Evolutionary conservation across 1,140 invertebrate species (phyloP), one percentile per base, ranked within the genome.

Genomic region (Sitobion miscanthi): DNA sequence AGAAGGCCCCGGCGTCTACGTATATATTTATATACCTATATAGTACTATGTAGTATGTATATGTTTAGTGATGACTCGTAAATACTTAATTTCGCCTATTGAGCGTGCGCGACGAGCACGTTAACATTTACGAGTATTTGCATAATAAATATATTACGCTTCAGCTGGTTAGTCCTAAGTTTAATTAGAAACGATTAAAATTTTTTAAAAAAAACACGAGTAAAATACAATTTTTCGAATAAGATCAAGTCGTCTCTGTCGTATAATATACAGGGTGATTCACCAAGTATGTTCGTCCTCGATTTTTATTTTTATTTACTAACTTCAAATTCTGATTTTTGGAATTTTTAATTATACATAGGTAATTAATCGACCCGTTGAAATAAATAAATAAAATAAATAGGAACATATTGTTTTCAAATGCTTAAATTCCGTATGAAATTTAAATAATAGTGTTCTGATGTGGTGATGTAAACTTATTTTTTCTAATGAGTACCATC

Each of bases 81-180:
- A 89, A 89, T 89, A 89, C 88, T 90, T 90, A 90, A 90, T 90
- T 90, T 90, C 35, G 17, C 54, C 89, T 62, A 42, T 62, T 45
- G 83, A 25, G 83, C 38, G 23, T 85, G 23, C 83, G 23, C 23
- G 21, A 85, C 77, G 35, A 38, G 21, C 35, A 83, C 77, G 77
- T 83, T 83, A 83, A 83, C 35, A 38, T 83, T 83, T 83, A 83
- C 77, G 77, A 83, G 77, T 23, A 35, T 83, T 83, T 83, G 17
- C 35, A 38, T 83, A 83, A 35, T 38, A 83, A 38, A 83, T 83
- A 83, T 38, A 83, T 38, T 83, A 83, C 35, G 35, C 35, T 8
- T 20, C 35, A 23, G 42, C 42, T 42, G 35, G 77, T 38, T 23
- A 35, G 35, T 83, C 0, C 20, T 38, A 38, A 83, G 38, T 38